Conservation (phyloP, 2,797 vertebrate genomes). For the Buphagus erythrorhynchus region DNA sequence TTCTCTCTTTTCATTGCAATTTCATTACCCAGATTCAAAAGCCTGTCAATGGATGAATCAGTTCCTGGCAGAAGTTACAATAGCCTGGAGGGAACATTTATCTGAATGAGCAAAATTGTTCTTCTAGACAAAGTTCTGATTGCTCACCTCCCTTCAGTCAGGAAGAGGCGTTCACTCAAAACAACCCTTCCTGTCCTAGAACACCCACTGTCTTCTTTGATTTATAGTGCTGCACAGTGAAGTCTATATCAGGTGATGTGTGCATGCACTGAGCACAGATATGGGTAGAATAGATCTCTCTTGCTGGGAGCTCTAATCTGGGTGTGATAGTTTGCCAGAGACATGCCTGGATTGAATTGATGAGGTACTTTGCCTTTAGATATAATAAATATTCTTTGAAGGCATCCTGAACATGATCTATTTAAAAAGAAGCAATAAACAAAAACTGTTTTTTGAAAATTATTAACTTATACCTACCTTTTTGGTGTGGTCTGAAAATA, state of each 20-base stretch:
- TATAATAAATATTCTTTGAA: neutral
- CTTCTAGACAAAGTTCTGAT: neutral
- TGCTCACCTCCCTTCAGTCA: neutral
- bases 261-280: too few relatives aligned
- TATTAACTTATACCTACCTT: accelerated
- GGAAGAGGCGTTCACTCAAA: neutral
- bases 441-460: neutral
- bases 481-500: neutral
- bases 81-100: neutral
- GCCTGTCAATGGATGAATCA: neutral
- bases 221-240: accelerated
- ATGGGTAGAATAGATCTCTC: neutral
- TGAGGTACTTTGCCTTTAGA: neutral
- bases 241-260: neutral
- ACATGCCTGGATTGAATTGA: neutral
- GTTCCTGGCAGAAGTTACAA: neutral
- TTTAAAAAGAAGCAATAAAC: neutral
- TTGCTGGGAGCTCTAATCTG: neutral
- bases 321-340: neutral
- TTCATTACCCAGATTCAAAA: neutral
- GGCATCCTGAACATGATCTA: neutral
- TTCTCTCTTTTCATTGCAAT: neutral
- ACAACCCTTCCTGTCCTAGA: neutral
- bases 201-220: neutral
- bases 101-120: neutral